These are phyloP conservation scores for Drosophila vallismaia DNA, from an alignment of 2,888 invertebrate genomes.

Conservation along the genomic window DNA sequence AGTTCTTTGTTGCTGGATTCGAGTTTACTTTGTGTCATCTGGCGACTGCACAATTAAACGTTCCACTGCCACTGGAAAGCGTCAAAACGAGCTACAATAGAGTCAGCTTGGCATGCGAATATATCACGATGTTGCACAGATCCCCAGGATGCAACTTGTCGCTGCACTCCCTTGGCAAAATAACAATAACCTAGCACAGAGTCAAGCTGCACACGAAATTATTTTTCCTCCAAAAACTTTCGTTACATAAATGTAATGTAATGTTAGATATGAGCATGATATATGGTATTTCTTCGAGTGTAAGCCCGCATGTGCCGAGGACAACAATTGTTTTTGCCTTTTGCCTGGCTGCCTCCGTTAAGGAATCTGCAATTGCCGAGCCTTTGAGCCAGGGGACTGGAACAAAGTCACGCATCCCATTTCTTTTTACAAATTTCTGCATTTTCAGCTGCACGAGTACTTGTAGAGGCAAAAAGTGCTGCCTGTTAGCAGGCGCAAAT, in stretches of 20 bases:
- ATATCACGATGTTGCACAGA: constrained; percentile 64
- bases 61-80: constrained; percentile 11
- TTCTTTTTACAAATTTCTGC: background rate
- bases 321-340: constrained; percentile 66
- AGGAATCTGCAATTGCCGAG: constrained; percentile 48
- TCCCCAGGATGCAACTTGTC: constrained; percentile 44
- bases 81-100: constrained; percentile 24
- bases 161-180: constrained; percentile 22
- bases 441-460: too few species aligned
- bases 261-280: background rate
- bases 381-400: background rate
- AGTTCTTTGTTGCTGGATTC: constrained; percentile 5
- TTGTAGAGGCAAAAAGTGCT: constrained; percentile 9
- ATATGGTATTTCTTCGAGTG: constrained; percentile 28
- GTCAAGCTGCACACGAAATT: constrained; percentile 30
- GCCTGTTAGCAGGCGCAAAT: constrained; percentile 50
- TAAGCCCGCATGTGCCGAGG: constrained; percentile 24
- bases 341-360: constrained; percentile 65
- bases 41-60: constrained; percentile 54
- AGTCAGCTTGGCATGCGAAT: constrained; percentile 45
- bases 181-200: constrained; percentile 59
- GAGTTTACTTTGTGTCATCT: constrained; percentile 47
- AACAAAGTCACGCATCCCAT: constrained; percentile 10
- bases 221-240: background rate
- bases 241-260: background rate